Conservation (phyloP, 2,888 invertebrate genomes). For the Chymomyza caudatula region DNA sequence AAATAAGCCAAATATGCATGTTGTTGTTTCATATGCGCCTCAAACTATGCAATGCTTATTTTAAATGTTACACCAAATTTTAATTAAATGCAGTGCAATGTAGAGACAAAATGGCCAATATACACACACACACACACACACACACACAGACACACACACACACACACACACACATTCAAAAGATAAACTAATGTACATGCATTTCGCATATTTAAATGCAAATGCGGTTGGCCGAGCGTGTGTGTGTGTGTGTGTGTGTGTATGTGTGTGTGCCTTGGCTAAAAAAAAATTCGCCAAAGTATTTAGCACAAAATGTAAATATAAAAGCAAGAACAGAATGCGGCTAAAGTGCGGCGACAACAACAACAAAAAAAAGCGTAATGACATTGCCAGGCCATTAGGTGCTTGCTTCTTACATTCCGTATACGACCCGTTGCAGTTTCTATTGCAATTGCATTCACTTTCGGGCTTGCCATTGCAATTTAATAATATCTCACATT, state of each 20-base stretch:
- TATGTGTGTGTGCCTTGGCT: not conserved
- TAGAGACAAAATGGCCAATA: not conserved
- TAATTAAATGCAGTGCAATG: slow-evolving; percentile 57
- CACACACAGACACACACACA: not conserved
- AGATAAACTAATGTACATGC: slow-evolving; percentile 16
- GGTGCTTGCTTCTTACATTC: slow-evolving; percentile 19
- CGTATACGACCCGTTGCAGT: not conserved
- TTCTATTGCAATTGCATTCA: slow-evolving; percentile 14
- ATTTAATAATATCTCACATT: not conserved
- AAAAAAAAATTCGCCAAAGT: slow-evolving; percentile 35
- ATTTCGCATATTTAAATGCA: slow-evolving; percentile 59
- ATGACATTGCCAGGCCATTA: slow-evolving; percentile 39
- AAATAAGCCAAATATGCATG: slow-evolving; percentile 21
- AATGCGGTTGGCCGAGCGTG: slow-evolving; percentile 17
- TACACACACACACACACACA: not conserved
- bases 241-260: not conserved
- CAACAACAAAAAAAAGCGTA: slow-evolving; percentile 16
- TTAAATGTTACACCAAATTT: slow-evolving; percentile 56
- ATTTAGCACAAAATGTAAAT: slow-evolving; percentile 31
- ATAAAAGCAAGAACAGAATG: slow-evolving; percentile 25
- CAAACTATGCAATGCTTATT: slow-evolving; percentile 15
- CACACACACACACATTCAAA: not conserved
- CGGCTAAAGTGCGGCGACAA: slow-evolving; percentile 16
- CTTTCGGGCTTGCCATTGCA: slow-evolving; percentile 14
- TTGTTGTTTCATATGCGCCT: slow-evolving; percentile 30